These are phyloP conservation scores for Sesamia nonagrioides DNA, from an alignment of 1,140 invertebrate genomes.

Conservation along the genomic window DNA sequence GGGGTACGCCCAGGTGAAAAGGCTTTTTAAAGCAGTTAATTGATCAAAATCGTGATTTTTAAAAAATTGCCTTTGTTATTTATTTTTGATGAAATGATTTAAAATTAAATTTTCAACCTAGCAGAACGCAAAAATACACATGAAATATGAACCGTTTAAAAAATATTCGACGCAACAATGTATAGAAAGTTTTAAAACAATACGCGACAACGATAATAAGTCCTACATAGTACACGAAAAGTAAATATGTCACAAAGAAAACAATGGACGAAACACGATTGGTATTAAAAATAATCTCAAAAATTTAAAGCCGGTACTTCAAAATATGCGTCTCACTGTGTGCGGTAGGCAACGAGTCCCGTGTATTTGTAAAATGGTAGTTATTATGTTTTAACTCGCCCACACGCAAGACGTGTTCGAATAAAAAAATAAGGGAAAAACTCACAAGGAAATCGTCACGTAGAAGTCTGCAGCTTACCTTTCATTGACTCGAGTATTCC, in stretches of 20 bases:
- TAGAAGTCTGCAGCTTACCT: slow-evolving; percentile 62
- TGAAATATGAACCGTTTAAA: slow-evolving; percentile 31
- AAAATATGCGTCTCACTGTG: slow-evolving; percentile 72
- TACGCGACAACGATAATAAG: slow-evolving; percentile 69
- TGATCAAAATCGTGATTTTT: slow-evolving; percentile 2
- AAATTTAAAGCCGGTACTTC: slow-evolving; percentile 73
- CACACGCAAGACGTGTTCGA: slow-evolving; percentile 76
- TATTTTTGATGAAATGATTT: background rate
- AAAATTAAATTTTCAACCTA: background rate
- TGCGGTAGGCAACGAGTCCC: slow-evolving; percentile 73
- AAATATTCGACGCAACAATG: slow-evolving; percentile 50
- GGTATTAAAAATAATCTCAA: slow-evolving; percentile 75
- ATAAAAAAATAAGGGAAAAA: slow-evolving; percentile 53
- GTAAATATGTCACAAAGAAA: slow-evolving; percentile 78
- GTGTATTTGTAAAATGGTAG: slow-evolving; percentile 68
- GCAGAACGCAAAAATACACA: background rate
- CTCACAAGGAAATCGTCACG: slow-evolving; percentile 68
- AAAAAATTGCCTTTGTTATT: background rate
- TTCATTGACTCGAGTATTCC: slow-evolving; percentile 54
- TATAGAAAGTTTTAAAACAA: slow-evolving; percentile 64
- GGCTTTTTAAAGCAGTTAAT: slow-evolving; percentile 31
- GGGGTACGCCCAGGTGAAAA: background rate
- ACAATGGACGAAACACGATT: slow-evolving; percentile 70
- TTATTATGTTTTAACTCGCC: slow-evolving; percentile 75
- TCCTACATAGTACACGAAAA: slow-evolving; percentile 64